Conservation (phyloP, 2,888 invertebrate species). For the Ecdyonurus torrentis region DNA sequence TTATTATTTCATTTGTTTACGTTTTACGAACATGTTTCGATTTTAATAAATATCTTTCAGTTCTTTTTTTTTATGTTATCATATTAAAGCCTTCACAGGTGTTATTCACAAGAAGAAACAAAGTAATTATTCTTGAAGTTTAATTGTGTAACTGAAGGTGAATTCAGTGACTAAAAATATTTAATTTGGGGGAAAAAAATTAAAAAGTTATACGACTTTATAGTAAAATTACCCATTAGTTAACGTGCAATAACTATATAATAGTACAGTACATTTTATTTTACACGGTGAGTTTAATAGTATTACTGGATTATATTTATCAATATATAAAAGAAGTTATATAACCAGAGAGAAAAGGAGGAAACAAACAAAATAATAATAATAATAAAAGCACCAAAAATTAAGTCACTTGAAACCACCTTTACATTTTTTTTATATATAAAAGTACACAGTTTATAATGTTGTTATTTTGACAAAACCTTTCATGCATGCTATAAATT, state of each 20-base stretch:
- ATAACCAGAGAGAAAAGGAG: no score
- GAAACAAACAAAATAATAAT: no score
- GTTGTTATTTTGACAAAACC: background rate
- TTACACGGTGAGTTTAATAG: no score
- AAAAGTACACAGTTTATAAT: background rate
- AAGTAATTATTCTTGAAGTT: background rate
- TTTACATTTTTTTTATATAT: no score
- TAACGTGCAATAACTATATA: no score
- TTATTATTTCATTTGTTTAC: no score
- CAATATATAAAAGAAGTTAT: no score
- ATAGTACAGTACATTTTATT: no score
- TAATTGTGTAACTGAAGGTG: background rate
- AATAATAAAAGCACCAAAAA: background rate
- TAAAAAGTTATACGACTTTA: no score
- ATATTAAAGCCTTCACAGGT: background rate
- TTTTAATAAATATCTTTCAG: background rate
- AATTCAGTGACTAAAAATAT: background rate
- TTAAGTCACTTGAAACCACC: background rate
- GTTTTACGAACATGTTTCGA: background rate
- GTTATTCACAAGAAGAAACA: background rate
- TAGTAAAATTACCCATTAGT: no score
- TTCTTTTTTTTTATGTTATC: background rate
- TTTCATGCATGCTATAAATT: background rate
- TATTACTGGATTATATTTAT: no score
- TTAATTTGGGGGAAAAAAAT: no score